A percentile compares a stretch with the other conserved stretches of the same genome.
Evolutionary conservation across 2,113 vertebrate genomes (phyloP).

Genomic region (Gobius niger): DNA sequence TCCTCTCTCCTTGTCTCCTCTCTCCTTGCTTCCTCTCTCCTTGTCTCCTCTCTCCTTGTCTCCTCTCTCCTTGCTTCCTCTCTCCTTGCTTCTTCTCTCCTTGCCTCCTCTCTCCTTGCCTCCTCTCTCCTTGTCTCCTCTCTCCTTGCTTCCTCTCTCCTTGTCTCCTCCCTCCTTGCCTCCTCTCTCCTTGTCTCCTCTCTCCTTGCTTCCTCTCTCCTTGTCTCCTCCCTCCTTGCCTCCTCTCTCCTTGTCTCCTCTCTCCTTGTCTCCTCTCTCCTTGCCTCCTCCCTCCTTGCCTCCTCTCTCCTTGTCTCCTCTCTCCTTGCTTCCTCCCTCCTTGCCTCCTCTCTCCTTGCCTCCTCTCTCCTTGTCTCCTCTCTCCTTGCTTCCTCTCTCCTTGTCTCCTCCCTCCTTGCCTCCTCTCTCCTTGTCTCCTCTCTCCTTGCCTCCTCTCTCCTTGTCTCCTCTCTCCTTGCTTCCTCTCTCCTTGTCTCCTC

Average conservation of each 20-base stretch:
- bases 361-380: no score
- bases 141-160: neutral
- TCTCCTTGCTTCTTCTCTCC: neutral
- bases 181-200: no score
- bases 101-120: neutral
- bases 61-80: neutral
- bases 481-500: no score
- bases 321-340: no score
- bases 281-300: neutral
- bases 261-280: no score
- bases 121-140: neutral
- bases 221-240: neutral
- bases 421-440: no score
- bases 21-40: neutral
- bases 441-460: no score
- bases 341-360: no score
- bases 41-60: neutral
- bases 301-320: neutral
- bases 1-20: neutral
- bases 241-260: neutral
- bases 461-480: no score
- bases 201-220: neutral
- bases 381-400: no score
- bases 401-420: no score
- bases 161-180: neutral